Conservation (phyloP, 2,113 vertebrate species). For the Seriola quinqueradiata region DNA sequence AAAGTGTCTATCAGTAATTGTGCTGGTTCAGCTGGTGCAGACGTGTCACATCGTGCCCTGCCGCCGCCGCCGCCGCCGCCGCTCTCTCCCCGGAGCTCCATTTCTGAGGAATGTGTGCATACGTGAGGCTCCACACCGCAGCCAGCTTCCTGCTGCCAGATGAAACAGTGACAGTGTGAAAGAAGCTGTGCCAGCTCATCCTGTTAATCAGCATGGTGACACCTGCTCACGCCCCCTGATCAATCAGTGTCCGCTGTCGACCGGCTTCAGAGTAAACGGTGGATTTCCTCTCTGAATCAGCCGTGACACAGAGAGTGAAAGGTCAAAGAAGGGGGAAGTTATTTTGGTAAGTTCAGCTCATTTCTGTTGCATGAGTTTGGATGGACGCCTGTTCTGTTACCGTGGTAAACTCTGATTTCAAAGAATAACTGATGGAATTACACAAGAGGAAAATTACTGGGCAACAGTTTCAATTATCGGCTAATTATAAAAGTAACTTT, state of each 20-base stretch:
- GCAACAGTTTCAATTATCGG: too few species aligned
- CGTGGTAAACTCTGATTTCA: too few species aligned
- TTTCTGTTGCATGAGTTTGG: neutral
- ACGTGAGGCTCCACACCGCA: slow-evolving; percentile 43
- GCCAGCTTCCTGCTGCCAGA: slow-evolving; percentile 30
- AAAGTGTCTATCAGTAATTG: neutral
- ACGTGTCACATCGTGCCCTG: slow-evolving; percentile 4
- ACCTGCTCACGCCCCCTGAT: neutral
- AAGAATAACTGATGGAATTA: neutral
- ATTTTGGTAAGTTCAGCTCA: neutral
- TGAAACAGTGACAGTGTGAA: neutral
- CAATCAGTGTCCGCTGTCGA: neutral
- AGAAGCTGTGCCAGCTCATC: slow-evolving; percentile 22
- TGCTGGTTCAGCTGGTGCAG: neutral
- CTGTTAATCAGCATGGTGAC: neutral
- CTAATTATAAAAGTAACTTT: too few species aligned
- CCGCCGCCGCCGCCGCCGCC: too few species aligned
- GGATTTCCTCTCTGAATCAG: neutral
- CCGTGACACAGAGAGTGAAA: neutral
- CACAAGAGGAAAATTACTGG: neutral
- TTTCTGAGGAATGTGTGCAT: slow-evolving; percentile 37
- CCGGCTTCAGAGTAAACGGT: neutral
- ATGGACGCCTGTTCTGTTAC: neutral
- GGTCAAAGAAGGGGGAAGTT: neutral
- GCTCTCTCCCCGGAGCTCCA: neutral